Conservation (phyloP, 2,797 vertebrate genomes). For the Lagorchestes hirsutus region DNA sequence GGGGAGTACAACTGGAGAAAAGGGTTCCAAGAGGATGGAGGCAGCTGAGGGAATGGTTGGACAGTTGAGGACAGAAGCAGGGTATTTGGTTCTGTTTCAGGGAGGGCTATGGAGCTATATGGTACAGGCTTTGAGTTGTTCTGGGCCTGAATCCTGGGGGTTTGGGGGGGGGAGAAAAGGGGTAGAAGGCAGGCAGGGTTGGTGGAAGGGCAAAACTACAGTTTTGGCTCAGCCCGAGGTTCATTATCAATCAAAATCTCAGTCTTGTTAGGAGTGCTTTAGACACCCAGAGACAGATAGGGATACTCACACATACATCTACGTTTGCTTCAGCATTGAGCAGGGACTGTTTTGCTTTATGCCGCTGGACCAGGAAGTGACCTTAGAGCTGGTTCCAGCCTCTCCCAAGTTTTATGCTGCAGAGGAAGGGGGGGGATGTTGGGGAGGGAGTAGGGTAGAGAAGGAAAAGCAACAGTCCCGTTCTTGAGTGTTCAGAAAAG, state of each 20-base stretch:
- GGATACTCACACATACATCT: background rate
- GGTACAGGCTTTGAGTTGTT: background rate
- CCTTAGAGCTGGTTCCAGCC: background rate
- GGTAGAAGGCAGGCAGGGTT: background rate
- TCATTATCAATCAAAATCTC: background rate
- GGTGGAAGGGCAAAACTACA: background rate
- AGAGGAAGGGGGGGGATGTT: background rate
- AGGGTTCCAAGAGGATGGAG: background rate
- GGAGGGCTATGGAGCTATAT: background rate
- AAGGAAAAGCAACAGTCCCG: background rate
- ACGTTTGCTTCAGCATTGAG: background rate
- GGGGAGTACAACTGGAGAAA: background rate
- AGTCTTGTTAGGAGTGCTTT: background rate
- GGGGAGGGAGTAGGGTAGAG: background rate
- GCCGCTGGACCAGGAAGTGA: background rate
- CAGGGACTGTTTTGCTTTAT: background rate
- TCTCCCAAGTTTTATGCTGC: background rate
- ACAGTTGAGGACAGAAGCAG: background rate
- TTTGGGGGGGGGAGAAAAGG: rapidly evolving
- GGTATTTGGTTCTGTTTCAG: background rate
- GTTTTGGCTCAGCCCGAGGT: background rate
- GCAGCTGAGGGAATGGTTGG: background rate
- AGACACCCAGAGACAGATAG: background rate
- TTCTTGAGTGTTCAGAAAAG: background rate
- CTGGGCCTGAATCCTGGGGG: background rate